Evolutionary conservation across 2,888 invertebrate species (phyloP).

Genomic region (Netelia virgata): DNA sequence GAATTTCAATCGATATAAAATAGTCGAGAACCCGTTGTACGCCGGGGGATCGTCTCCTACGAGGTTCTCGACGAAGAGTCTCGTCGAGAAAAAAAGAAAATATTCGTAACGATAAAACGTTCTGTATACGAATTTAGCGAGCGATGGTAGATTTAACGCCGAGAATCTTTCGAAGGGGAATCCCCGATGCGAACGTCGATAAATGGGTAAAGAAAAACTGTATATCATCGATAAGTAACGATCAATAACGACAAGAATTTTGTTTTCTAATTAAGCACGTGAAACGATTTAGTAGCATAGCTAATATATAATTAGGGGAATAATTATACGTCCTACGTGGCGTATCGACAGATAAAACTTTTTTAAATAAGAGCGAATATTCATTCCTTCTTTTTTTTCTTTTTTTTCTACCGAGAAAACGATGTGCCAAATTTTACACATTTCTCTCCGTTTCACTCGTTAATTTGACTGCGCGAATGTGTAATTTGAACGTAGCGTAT

Average conservation of each 20-base stretch:
- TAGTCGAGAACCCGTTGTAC: slow-evolving; percentile 18
- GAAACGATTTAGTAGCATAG: slow-evolving; percentile 63
- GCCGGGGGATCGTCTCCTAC: background rate
- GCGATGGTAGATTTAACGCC: too few species aligned
- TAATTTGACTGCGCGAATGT: background rate
- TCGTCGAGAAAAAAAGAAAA: slow-evolving; percentile 12
- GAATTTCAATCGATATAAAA: slow-evolving; percentile 22
- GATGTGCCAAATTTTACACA: background rate
- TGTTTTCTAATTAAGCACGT: slow-evolving; percentile 65
- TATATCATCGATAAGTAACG: slow-evolving; percentile 62
- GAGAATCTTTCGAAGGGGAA: too few species aligned
- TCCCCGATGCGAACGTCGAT: background rate
- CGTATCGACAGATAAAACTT: slow-evolving; percentile 5
- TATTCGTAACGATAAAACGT: too few species aligned
- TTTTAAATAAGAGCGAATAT: slow-evolving; percentile 14
- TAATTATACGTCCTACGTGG: slow-evolving; percentile 37
- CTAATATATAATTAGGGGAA: slow-evolving; percentile 45
- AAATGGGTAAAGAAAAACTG: slow-evolving; percentile 34
- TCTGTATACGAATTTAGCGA: too few species aligned
- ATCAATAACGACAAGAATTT: slow-evolving; percentile 61
- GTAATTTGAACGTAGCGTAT: too few species aligned
- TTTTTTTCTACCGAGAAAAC: background rate
- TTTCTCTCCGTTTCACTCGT: background rate
- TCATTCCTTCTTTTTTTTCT: background rate
- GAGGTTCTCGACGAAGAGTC: background rate